A percentile compares a stretch with the other conserved stretches of the same genome.
phyloP scores from a whole-genome alignment of 2,888 invertebrate genomes.

The Magallana nippona region DNA sequence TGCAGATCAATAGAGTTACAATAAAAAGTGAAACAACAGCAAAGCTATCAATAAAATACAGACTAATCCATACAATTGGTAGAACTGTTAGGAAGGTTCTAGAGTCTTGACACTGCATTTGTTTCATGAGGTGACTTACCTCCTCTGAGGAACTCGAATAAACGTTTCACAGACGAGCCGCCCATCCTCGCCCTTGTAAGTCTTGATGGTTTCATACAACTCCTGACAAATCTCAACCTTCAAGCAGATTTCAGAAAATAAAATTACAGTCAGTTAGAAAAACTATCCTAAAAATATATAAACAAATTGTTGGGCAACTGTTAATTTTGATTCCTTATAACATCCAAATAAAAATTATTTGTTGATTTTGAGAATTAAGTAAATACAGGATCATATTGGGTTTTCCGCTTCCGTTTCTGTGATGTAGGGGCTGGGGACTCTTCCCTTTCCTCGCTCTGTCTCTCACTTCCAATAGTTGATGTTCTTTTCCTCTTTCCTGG shows the following conservation, averaged over 20 bases:
- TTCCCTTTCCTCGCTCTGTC: constrained; percentile 60
- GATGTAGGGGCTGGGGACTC: constrained; percentile 59
- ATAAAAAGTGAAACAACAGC: too few relatives aligned
- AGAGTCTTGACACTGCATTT: background rate
- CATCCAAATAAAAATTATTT: too few relatives aligned
- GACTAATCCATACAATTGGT: background rate
- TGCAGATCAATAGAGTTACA: too few relatives aligned
- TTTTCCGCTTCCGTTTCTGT: constrained; percentile 62
- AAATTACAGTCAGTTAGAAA: background rate
- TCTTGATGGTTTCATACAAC: constrained; percentile 93
- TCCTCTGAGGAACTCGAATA: constrained; percentile 94
- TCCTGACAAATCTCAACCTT: constrained; percentile 86
- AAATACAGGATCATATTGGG: constrained; percentile 76
- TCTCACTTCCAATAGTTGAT: constrained; percentile 50
- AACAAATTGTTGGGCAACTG: background rate
- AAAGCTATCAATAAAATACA: too few relatives aligned
- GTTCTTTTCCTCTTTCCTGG: constrained; percentile 59
- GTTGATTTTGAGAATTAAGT: background rate
- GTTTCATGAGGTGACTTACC: constrained; percentile 83
- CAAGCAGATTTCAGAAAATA: constrained; percentile 37
- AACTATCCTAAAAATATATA: background rate
- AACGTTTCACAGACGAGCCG: constrained; percentile 94
- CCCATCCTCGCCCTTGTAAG: constrained; percentile 95
- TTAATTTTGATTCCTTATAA: too few relatives aligned
- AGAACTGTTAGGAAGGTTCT: too few relatives aligned